Evolutionary conservation across 2,113 vertebrate genomes (phyloP).

Genomic region (Saguinus midas): DNA sequence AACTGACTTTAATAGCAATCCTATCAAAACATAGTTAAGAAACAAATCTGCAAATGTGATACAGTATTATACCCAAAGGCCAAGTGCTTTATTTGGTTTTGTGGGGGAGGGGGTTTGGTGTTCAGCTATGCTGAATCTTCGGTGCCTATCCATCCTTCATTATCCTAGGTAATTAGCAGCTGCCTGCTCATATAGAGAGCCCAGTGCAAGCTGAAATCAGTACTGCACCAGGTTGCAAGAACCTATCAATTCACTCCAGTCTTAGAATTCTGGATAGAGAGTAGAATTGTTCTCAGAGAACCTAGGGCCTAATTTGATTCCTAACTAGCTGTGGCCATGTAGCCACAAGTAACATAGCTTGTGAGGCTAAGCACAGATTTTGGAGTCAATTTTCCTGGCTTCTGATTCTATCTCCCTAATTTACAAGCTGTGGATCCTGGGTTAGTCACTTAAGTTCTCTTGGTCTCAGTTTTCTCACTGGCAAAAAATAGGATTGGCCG

Average conservation of each 20-base stretch:
- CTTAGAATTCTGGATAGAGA: not conserved
- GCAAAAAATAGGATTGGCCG: not conserved
- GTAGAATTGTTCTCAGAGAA: not conserved
- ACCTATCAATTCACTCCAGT: not conserved
- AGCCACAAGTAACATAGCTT: not conserved
- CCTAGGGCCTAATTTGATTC: not conserved
- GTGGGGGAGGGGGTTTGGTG: not conserved
- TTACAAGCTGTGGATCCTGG: not conserved
- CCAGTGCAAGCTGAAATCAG: not conserved
- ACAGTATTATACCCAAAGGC: not conserved
- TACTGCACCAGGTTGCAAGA: not conserved
- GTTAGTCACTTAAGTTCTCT: not conserved
- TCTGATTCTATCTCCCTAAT: not conserved
- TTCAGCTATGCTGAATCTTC: not conserved
- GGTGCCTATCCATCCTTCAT: not conserved
- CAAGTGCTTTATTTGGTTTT: not conserved
- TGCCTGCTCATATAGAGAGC: not conserved
- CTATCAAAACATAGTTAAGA: conserved; percentile 38
- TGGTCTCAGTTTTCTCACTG: not conserved
- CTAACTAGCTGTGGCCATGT: not conserved
- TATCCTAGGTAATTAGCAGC: not conserved
- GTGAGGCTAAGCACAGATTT: not conserved
- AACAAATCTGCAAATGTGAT: conserved; percentile 4
- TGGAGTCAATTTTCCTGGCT: not conserved
- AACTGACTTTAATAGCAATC: conserved; percentile 42